These are phyloP conservation scores for Chalcosyrphus nemorum DNA, from an alignment of 2,888 invertebrate species.

Conservation along the genomic window DNA sequence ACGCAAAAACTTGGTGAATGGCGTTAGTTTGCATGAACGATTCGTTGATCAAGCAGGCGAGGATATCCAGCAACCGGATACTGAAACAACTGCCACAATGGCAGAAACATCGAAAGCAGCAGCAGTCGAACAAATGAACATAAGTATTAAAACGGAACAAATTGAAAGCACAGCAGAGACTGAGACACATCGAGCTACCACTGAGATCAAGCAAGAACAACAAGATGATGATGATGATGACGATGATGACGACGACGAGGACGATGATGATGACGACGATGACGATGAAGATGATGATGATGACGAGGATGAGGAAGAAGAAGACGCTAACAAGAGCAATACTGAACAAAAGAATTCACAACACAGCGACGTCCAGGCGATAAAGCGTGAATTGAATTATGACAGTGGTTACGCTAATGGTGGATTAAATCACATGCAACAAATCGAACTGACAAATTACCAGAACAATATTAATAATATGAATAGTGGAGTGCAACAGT, in stretches of 20 bases:
- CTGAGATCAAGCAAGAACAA: slow-evolving; percentile 48
- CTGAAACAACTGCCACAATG: background rate
- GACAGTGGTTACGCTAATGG: slow-evolving; percentile 13
- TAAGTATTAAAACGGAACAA: slow-evolving; percentile 68
- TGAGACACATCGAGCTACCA: slow-evolving; percentile 29
- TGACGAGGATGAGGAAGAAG: slow-evolving; percentile 47
- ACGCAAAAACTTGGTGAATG: slow-evolving; percentile 80
- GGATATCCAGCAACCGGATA: slow-evolving; percentile 65
- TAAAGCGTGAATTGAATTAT: slow-evolving; percentile 28
- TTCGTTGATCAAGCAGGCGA: slow-evolving; percentile 78
- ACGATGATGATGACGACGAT: slow-evolving; percentile 54
- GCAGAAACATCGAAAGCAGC: slow-evolving; percentile 19
- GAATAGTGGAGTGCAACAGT: slow-evolving; percentile 24
- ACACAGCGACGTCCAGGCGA: background rate
- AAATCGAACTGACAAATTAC: slow-evolving; percentile 41
- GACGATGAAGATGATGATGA: slow-evolving; percentile 46
- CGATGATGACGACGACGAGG: slow-evolving; percentile 62
- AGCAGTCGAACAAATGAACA: slow-evolving; percentile 34
- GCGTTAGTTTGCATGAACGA: slow-evolving; percentile 80
- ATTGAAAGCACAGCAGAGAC: slow-evolving; percentile 51
- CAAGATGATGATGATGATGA: slow-evolving; percentile 59
- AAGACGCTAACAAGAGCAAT: slow-evolving; percentile 20
- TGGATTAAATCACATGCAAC: slow-evolving; percentile 25
- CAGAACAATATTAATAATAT: slow-evolving; percentile 23
- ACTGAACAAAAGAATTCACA: slow-evolving; percentile 27